A percentile compares a stretch with the other conserved stretches of the same genome.
These are phyloP conservation scores for Melanotaenia maccullochi DNA, from an alignment of 2,797 vertebrate genomes.

Conservation along the genomic window DNA sequence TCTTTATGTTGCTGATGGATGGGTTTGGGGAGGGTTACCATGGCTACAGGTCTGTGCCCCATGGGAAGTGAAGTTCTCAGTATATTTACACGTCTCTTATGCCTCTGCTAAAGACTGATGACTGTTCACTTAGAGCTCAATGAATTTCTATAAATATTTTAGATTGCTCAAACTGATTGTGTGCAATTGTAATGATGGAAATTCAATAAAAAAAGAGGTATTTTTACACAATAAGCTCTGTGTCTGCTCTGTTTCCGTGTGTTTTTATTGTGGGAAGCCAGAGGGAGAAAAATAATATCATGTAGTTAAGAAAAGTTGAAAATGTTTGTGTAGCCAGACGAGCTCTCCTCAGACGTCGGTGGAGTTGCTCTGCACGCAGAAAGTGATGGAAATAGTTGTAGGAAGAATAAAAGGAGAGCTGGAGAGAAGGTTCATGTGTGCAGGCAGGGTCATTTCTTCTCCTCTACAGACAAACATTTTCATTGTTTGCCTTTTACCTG, in stretches of 20 bases:
- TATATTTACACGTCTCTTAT: conserved; percentile 64
- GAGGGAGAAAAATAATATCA: not conserved
- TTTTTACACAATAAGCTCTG: conserved; percentile 76
- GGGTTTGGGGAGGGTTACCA: conserved; percentile 21
- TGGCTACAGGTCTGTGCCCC: conserved; percentile 34
- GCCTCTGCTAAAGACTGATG: conserved; percentile 77
- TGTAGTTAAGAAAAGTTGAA: no score
- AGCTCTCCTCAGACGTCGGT: no score
- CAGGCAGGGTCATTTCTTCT: no score
- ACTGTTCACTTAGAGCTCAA: conserved; percentile 76
- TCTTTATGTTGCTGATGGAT: conserved; percentile 27
- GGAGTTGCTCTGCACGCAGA: no score
- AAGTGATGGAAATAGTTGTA: no score
- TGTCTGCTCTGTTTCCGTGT: conserved; percentile 25
- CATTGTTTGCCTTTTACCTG: no score
- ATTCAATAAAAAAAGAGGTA: conserved; percentile 79
- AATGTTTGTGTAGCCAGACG: no score
- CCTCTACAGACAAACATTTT: no score
- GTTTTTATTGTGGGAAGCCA: not conserved
- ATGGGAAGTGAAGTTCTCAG: conserved; percentile 74
- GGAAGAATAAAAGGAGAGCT: no score
- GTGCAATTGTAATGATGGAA: conserved; percentile 76
- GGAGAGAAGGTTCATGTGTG: no score
- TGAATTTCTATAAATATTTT: conserved; percentile 76
- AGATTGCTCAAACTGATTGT: conserved; percentile 77